These are phyloP conservation scores for Cyphomyrmex costatus DNA, from an alignment of 1,140 invertebrate genomes.

Conservation along the genomic window DNA sequence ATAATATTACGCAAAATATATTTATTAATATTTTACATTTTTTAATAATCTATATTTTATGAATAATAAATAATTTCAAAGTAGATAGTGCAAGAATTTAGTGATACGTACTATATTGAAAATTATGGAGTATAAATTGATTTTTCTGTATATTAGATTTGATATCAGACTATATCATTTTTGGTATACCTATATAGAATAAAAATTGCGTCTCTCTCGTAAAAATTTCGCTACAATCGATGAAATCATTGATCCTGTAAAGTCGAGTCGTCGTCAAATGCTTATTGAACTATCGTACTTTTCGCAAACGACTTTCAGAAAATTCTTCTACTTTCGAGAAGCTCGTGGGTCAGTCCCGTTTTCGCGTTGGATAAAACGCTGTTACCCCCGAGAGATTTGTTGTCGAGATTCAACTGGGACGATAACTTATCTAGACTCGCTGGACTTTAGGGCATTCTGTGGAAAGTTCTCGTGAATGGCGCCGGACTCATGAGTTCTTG, in stretches of 20 bases:
- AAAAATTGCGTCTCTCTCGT: background rate
- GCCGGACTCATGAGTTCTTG: slow-evolving; percentile 34
- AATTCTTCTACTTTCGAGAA: slow-evolving; percentile 25
- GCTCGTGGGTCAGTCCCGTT: slow-evolving; percentile 29
- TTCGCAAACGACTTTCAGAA: slow-evolving; percentile 22
- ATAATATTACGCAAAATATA: background rate
- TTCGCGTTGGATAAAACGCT: slow-evolving; percentile 35
- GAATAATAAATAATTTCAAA: background rate
- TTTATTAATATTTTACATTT: slow-evolving; percentile 16
- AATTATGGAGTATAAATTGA: background rate
- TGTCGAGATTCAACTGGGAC: slow-evolving; percentile 61
- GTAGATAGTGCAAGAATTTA: background rate
- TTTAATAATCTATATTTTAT: background rate
- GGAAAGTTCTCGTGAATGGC: slow-evolving; percentile 52
- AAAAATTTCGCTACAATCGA: background rate
- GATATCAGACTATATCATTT: too few relatives aligned
- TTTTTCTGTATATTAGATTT: background rate
- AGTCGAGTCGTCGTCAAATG: background rate
- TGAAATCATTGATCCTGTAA: slow-evolving; percentile 22
- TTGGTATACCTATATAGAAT: background rate
- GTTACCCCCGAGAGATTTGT: slow-evolving; percentile 59
- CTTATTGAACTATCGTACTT: slow-evolving; percentile 49
- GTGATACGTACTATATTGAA: background rate
- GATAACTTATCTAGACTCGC: slow-evolving; percentile 56
- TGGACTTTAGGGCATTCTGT: slow-evolving; percentile 38